Conservation (phyloP, 2,113 vertebrate species). For the Solea solea region DNA sequence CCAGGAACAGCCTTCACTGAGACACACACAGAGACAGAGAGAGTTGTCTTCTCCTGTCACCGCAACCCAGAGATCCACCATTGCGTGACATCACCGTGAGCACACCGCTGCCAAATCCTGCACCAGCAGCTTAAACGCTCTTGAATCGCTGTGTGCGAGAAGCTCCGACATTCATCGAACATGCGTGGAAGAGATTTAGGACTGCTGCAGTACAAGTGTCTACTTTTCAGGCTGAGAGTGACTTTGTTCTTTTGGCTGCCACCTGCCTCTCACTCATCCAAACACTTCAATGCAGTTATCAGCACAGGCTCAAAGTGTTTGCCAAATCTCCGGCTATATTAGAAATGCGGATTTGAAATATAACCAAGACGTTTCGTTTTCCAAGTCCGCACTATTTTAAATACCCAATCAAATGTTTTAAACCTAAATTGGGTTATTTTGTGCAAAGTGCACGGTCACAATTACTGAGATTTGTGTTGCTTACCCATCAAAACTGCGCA, state of each 20-base stretch:
- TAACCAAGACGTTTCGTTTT: neutral
- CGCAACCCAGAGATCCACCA: conserved; percentile 37
- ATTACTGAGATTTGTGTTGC: conserved; percentile 48
- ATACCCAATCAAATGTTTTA: conserved; percentile 26
- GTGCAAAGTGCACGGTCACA: conserved; percentile 23
- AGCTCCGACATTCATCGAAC: conserved; percentile 34
- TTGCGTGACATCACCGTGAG: conserved; percentile 57
- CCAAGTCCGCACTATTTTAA: conserved; percentile 14
- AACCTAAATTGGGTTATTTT: conserved; percentile 30
- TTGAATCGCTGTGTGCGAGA: conserved; percentile 38
- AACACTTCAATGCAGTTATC: conserved; percentile 46
- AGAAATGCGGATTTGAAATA: conserved; percentile 33
- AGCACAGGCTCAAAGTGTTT: conserved; percentile 41
- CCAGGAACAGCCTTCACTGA: conserved; percentile 33
- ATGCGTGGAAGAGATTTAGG: conserved; percentile 36
- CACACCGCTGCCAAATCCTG: conserved; percentile 37
- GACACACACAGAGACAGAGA: conserved; percentile 1
- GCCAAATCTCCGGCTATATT: conserved; percentile 38
- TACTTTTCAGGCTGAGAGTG: conserved; percentile 37
- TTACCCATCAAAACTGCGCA: conserved; percentile 34
- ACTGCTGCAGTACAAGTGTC: conserved; percentile 40
- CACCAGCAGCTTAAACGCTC: conserved; percentile 46
- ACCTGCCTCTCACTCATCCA: conserved; percentile 51
- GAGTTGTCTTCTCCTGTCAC: conserved; percentile 49
- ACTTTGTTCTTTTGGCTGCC: conserved; percentile 58